A percentile compares a stretch with the other conserved stretches of the same genome.
Conservation (phyloP, 2,888 invertebrate species). For the Theodoxus fluviatilis region DNA sequence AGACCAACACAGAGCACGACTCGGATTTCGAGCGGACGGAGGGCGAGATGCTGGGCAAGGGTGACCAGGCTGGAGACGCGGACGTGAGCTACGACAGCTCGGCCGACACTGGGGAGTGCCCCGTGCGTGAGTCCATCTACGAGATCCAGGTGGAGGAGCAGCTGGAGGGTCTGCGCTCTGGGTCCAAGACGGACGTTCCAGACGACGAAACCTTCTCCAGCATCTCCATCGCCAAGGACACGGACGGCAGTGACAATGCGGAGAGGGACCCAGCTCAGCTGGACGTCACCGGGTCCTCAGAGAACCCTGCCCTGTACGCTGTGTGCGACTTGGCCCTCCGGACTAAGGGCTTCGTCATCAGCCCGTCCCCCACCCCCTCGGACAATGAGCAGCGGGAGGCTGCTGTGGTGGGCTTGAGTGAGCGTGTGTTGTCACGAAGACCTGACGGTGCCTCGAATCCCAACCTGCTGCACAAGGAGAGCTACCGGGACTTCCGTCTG, state of each 20-base stretch:
- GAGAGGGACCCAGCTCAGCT: too few species aligned
- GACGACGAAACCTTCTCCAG: constrained; percentile 59
- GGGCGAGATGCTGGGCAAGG: constrained; percentile 26
- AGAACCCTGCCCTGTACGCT: constrained; percentile 18
- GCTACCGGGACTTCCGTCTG: too few species aligned
- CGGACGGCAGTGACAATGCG: constrained; percentile 30
- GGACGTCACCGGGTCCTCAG: too few species aligned
- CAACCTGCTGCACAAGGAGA: constrained; percentile 76
- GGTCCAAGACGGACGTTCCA: constrained; percentile 35
- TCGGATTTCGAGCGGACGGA: constrained; percentile 40
- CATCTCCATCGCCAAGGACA: constrained; percentile 47
- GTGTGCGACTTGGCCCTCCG: not conserved
- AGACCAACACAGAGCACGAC: constrained; percentile 41
- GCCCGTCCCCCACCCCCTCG: constrained; percentile 22
- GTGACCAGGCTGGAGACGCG: constrained; percentile 43
- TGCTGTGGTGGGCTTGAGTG: constrained; percentile 32
- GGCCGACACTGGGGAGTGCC: too few species aligned
- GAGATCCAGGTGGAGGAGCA: constrained; percentile 61
- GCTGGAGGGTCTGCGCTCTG: constrained; percentile 46
- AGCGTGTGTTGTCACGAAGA: constrained; percentile 49
- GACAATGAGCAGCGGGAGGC: constrained; percentile 32
- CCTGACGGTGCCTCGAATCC: constrained; percentile 94
- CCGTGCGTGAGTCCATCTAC: constrained; percentile 60
- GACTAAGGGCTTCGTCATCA: constrained; percentile 11
- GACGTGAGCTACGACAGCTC: constrained; percentile 34